Evolutionary conservation across 2,888 invertebrate species (phyloP).

Genomic region (Lamellibrachia columna): DNA sequence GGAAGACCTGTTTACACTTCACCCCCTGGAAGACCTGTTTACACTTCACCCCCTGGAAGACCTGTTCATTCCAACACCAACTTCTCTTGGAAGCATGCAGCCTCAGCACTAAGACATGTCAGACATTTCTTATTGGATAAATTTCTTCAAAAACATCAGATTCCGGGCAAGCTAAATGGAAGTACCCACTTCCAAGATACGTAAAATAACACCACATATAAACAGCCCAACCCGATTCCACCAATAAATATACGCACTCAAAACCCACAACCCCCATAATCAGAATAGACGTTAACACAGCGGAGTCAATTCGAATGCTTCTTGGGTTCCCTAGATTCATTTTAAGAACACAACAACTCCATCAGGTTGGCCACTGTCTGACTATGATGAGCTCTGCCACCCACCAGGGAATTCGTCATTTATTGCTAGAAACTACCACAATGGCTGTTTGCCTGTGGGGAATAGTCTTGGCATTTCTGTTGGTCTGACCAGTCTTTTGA

Average conservation of each 20-base stretch:
- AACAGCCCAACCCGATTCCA: background rate
- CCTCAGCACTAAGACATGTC: too few species aligned
- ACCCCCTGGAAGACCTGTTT: too few species aligned
- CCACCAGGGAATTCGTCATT: background rate
- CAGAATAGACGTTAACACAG: background rate
- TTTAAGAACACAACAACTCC: background rate
- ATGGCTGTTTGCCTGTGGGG: background rate
- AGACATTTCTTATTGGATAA: too few species aligned
- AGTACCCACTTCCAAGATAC: too few species aligned
- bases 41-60: too few species aligned
- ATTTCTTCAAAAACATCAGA: too few species aligned
- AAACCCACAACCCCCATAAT: background rate
- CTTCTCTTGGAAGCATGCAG: too few species aligned
- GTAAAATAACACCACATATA: background rate
- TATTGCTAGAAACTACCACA: slow-evolving; percentile 9
- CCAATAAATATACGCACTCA: background rate
- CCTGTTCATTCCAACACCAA: too few species aligned
- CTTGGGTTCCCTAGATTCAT: background rate
- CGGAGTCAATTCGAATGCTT: background rate
- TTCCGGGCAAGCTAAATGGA: too few species aligned
- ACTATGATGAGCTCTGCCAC: background rate
- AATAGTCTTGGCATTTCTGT: background rate
- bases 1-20: too few species aligned
- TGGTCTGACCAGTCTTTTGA: background rate
- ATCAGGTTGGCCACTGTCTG: background rate